These are phyloP conservation scores for Thysanoteuthis rhombus DNA, from an alignment of 2,888 invertebrate species.

Conservation along the genomic window DNA sequence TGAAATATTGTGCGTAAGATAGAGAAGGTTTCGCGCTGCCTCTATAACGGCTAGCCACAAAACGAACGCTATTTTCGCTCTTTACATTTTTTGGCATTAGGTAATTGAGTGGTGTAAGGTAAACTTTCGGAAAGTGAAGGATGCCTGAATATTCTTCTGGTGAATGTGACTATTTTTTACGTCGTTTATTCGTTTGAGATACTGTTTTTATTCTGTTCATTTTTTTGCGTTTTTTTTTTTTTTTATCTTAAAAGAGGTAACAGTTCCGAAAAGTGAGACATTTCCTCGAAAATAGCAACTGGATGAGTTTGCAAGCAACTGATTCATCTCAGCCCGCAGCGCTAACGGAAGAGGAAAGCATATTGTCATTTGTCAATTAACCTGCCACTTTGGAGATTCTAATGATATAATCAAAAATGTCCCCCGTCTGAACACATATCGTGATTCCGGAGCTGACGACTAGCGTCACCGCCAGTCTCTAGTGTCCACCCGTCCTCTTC, in stretches of 20 bases:
- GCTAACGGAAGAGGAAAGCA: not conserved
- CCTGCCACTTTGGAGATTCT: not conserved
- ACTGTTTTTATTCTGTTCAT: not conserved
- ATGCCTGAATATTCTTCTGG: no score
- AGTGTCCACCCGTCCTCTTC: not conserved
- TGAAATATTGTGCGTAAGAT: no score
- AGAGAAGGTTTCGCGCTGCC: no score
- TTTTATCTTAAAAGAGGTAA: not conserved
- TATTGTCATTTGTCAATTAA: not conserved
- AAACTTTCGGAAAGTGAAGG: no score
- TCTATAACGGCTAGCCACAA: no score
- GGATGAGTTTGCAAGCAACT: not conserved
- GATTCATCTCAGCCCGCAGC: not conserved
- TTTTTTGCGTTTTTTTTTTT: not conserved
- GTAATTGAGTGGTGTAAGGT: no score
- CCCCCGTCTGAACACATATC: not conserved
- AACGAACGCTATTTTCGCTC: no score
- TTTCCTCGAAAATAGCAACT: conserved; percentile 12
- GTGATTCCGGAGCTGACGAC: conserved; percentile 12
- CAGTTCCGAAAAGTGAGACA: not conserved
- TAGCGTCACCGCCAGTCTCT: not conserved
- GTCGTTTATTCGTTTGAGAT: not conserved
- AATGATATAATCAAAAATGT: not conserved
- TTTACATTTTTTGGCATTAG: no score
- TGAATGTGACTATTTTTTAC: not conserved